phyloP scores from a whole-genome alignment of 64 coral and sea anemone genomes.

The Montipora efflorescens region DNA sequence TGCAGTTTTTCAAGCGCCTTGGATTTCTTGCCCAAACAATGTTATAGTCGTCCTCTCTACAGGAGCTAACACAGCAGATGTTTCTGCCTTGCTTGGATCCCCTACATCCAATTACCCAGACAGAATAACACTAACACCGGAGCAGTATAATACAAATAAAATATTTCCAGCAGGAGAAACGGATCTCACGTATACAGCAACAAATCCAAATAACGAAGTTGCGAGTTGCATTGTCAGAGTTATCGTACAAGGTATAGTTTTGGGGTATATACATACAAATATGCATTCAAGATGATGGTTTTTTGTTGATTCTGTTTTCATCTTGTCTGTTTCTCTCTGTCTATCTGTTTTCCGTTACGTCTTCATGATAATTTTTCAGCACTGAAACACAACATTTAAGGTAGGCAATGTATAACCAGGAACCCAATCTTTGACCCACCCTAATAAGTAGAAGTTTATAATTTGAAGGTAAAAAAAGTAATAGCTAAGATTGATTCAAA shows the following conservation, averaged over 20 bases:
- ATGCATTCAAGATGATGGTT: too few species aligned
- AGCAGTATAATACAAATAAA: constrained; percentile 1
- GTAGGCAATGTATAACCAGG: background rate
- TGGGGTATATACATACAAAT: too few species aligned
- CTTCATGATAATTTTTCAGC: too few species aligned
- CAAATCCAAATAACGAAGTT: constrained; percentile 12
- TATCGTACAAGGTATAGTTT: constrained; percentile 27
- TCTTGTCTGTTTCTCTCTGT: too few species aligned
- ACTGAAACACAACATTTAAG: too few species aligned
- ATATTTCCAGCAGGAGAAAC: constrained; percentile 56
- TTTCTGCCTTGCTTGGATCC: constrained; percentile 26
- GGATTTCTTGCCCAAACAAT: constrained; percentile 41
- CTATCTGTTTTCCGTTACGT: too few species aligned
- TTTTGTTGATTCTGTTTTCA: too few species aligned
- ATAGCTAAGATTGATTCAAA: too few species aligned
- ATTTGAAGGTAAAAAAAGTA: too few species aligned
- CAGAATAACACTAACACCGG: constrained; percentile 11
- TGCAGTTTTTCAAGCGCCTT: constrained; percentile 22
- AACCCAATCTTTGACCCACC: too few species aligned
- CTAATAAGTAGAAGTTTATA: too few species aligned
- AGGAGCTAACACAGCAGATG: constrained; percentile 54
- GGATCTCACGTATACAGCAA: constrained; percentile 29
- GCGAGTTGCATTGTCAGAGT: background rate
- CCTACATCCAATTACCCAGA: constrained; percentile 17
- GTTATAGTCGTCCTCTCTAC: constrained; percentile 17